phyloP scores from a whole-genome alignment of 1,140 invertebrate genomes.

The Macrobrachium nipponense region DNA sequence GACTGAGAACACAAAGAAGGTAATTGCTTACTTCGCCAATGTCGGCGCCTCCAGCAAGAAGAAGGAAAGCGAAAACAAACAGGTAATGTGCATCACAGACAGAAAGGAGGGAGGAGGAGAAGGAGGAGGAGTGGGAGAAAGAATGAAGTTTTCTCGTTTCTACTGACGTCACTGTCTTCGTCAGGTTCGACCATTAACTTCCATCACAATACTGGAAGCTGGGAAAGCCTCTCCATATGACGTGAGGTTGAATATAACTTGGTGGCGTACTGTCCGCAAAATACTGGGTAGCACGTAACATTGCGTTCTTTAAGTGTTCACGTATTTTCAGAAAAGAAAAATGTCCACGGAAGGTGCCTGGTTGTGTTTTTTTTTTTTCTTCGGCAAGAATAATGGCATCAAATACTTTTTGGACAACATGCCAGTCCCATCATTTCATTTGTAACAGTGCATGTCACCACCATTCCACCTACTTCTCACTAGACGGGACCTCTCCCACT shows the following conservation, averaged over 20 bases:
- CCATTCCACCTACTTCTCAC: too few species aligned
- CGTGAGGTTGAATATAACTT: conserved; percentile 9
- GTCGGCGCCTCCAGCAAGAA: conserved; percentile 82
- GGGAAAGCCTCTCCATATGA: conserved; percentile 26
- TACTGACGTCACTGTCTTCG: too few species aligned
- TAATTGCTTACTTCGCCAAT: conserved; percentile 98
- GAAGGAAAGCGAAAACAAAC: conserved; percentile 63
- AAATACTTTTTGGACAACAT: too few species aligned
- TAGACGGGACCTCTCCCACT: too few species aligned
- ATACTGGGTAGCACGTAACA: background rate
- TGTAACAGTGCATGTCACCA: too few species aligned
- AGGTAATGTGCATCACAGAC: conserved; percentile 43
- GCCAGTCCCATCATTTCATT: too few species aligned
- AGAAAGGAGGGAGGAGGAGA: background rate
- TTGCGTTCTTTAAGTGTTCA: background rate
- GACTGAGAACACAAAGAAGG: conserved; percentile 99
- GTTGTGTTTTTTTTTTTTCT: too few species aligned
- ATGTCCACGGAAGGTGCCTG: too few species aligned
- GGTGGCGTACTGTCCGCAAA: background rate
- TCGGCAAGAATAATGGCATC: too few species aligned
- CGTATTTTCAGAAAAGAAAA: background rate
- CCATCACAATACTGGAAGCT: background rate
- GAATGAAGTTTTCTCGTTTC: too few species aligned
- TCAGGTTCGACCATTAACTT: too few species aligned
- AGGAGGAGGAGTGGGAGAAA: too few species aligned